Evolutionary conservation across 2,797 vertebrate genomes (phyloP).

Genomic region (Chaunax sp.): DNA sequence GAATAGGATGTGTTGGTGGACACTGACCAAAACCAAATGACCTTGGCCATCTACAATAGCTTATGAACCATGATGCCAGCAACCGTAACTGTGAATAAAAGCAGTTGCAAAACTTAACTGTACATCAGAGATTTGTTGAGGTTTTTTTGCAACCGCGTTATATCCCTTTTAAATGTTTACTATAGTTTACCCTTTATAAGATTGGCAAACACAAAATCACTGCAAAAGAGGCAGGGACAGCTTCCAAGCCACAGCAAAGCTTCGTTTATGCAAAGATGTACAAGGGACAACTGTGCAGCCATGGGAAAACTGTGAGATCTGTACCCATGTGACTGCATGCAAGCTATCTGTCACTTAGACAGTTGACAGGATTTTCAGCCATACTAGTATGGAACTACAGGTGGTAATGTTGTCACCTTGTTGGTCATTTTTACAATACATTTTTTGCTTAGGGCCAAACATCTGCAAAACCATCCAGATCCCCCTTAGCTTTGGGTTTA

Average conservation of each 20-base stretch:
- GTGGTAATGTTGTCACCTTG: not conserved
- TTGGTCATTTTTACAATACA: not conserved
- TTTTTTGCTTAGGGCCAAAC: conserved; percentile 1
- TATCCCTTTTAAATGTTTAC: conserved; percentile 85
- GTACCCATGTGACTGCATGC: conserved; percentile 15
- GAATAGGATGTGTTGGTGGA: conserved; percentile 74
- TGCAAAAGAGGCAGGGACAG: conserved; percentile 62
- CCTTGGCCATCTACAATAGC: conserved; percentile 80
- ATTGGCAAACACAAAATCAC: conserved; percentile 71
- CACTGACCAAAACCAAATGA: conserved; percentile 81
- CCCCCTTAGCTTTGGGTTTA: not conserved
- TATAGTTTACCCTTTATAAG: conserved; percentile 79
- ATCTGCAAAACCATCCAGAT: not conserved
- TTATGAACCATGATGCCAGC: conserved; percentile 72
- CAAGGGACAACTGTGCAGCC: conserved; percentile 61
- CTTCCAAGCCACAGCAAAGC: conserved; percentile 76
- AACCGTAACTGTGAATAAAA: conserved; percentile 86
- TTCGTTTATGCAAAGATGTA: conserved; percentile 62
- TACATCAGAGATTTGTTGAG: conserved; percentile 84
- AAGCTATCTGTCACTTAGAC: conserved; percentile 17
- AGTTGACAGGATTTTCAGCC: conserved; percentile 8
- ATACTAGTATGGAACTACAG: not conserved
- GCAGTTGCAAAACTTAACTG: conserved; percentile 77
- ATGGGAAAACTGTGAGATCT: conserved; percentile 74
- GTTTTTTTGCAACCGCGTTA: conserved; percentile 76